Base-by-base conservation (phyloP, 1,140 invertebrate genomes). In the Laupala kohalensis region DNA sequence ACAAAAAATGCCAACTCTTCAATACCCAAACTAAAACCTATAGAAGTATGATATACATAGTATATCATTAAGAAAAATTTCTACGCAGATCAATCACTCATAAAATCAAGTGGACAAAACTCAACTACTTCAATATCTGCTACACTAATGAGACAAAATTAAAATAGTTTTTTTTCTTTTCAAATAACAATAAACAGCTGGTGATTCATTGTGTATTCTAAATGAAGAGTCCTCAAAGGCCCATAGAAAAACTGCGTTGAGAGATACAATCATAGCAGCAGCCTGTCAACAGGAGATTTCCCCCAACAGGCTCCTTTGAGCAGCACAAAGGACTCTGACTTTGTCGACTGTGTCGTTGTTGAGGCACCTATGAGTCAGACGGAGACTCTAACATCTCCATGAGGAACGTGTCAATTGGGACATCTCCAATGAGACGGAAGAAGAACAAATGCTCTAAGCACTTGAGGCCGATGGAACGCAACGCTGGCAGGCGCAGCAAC, bases 391-490 rank as follows among this genome's bases (percentile, higher is more conserved):
- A 81, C 82, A 90, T 87, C 75, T 92, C 88, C 73, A 85, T 85
- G 71, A 92, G 85, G 79, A 89, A 90, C n/a, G 82, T 84, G 74
- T 89, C 86, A 74, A 92, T 86, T 65, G 84, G 86, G 68, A 84
- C 85, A 75, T 96, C 93, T 53, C 88, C 91, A 74, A 95, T 91
- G 62, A 97, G 84, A 79, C 93, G 91, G 84, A 95, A 96, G 84
- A 95, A 96, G 84, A 97, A 98, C 64, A 98, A 84, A 83, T 97
- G 93, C 80, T 98, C 95, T 76, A 94, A 84, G 83, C 96, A 97
- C 83, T 98, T 98, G 23, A 98, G 86, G 29, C 93, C 96, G 77
- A 98, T 98, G 72, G 95, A 97, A 69, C 96, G 87, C 24, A 99
- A 85, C 3, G 96, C 93, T 3, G 97, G 97, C 77, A 99, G 83